Conservation (phyloP, 2,113 vertebrate genomes). For the Symphodus melops region DNA sequence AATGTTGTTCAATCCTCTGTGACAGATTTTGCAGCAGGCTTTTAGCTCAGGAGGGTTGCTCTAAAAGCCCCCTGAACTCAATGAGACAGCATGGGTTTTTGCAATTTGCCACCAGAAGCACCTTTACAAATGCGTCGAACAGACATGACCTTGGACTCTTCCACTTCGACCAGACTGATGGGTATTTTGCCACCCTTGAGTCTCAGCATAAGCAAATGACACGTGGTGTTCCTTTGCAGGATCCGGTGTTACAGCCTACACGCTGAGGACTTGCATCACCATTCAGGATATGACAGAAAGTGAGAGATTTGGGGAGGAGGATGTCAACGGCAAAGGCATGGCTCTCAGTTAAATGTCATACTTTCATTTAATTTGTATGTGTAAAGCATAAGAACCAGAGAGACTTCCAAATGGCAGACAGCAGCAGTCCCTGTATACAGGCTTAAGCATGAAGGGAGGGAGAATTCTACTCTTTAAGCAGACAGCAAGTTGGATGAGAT, state of each 20-base stretch:
- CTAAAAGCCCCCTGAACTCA: conserved; percentile 34
- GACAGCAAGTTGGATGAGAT: background rate
- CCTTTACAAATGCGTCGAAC: conserved; percentile 19
- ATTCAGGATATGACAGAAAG: conserved; percentile 48
- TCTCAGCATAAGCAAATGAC: conserved; percentile 39
- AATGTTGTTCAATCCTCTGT: conserved; percentile 5
- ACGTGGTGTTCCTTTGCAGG: conserved; percentile 40
- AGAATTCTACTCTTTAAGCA: background rate
- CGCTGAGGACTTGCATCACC: conserved; percentile 44
- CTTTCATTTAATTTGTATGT: conserved; percentile 71
- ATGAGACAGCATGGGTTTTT: conserved; percentile 30
- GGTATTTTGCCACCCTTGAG: conserved; percentile 16
- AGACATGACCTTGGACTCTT: conserved; percentile 14
- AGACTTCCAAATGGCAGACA: conserved; percentile 43
- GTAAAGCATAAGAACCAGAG: conserved; percentile 34
- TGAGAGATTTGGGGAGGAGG: conserved; percentile 30
- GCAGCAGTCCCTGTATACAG: conserved; percentile 5
- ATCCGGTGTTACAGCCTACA: conserved; percentile 36
- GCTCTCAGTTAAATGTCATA: conserved; percentile 60
- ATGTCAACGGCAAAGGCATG: conserved; percentile 51
- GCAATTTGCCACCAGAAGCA: conserved; percentile 37
- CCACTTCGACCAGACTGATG: conserved; percentile 41
- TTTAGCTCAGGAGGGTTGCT: conserved; percentile 28
- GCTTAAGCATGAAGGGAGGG: conserved; percentile 1
- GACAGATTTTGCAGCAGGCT: conserved; percentile 8